Conservation (phyloP, 2,888 invertebrate species). For the Drosophila prolongata region DNA sequence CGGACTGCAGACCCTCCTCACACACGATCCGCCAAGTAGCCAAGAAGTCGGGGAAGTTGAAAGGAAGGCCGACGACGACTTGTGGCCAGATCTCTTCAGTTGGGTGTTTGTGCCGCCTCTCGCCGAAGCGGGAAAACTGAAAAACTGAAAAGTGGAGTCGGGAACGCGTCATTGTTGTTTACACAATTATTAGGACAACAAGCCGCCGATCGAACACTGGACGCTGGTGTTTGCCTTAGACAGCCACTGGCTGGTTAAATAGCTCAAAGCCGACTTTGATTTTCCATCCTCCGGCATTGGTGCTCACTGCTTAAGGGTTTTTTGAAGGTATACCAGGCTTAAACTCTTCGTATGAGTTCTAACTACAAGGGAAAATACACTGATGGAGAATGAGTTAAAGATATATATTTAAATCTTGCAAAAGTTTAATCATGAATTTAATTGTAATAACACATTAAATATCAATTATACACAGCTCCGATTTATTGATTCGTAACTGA, state of each 20-base stretch:
- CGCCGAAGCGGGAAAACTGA: conserved; percentile 16
- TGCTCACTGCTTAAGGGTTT: conserved; percentile 4
- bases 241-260: conserved; percentile 55
- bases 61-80: conserved; percentile 71
- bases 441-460: too few relatives aligned
- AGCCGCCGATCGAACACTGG: conserved; percentile 69
- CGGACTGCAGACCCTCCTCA: not conserved
- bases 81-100: conserved; percentile 31
- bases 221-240: conserved; percentile 43
- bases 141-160: conserved; percentile 46
- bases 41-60: conserved; percentile 50
- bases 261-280: conserved; percentile 52
- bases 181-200: conserved; percentile 83
- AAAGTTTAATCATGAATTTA: too few relatives aligned
- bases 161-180: conserved; percentile 81
- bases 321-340: conserved; percentile 4
- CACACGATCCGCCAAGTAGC: conserved; percentile 5
- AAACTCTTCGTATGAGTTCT: too few relatives aligned
- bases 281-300: conserved; percentile 31
- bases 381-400: not conserved
- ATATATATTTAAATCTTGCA: not conserved
- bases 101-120: conserved; percentile 58
- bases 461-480: too few relatives aligned
- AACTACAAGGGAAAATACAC: too few relatives aligned
- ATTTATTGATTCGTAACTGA: too few relatives aligned